A percentile compares a stretch with the other conserved stretches of the same genome.
These are phyloP conservation scores for Poliocrania exsul DNA, from an alignment of 2,797 vertebrate species.

Conservation along the genomic window DNA sequence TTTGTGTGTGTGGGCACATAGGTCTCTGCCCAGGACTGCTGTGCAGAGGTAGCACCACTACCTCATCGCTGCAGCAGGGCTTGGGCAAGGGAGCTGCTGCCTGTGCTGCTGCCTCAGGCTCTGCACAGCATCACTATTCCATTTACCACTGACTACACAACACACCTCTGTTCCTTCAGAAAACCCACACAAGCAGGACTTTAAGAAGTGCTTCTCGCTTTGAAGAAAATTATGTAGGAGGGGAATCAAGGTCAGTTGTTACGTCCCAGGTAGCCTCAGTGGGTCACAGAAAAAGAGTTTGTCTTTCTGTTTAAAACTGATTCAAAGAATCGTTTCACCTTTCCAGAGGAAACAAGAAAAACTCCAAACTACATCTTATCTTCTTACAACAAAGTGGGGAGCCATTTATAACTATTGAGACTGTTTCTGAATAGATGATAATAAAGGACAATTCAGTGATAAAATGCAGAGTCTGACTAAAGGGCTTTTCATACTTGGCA, in stretches of 20 bases:
- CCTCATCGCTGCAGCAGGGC: rapidly evolving
- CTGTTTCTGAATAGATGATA: not conserved
- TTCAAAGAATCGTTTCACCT: not conserved
- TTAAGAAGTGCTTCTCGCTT: not conserved
- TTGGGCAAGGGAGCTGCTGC: not conserved
- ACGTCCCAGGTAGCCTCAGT: not conserved
- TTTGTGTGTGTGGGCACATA: not conserved
- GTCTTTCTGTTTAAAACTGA: not conserved
- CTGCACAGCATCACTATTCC: not conserved
- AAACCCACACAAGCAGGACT: not conserved
- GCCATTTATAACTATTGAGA: not conserved
- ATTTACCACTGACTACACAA: not conserved
- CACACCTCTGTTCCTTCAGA: not conserved
- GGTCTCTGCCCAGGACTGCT: not conserved
- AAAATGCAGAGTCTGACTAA: not conserved
- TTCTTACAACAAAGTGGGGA: not conserved
- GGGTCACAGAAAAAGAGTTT: not conserved
- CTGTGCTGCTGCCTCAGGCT: not conserved
- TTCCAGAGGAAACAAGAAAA: not conserved
- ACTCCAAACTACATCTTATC: not conserved
- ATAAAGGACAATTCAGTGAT: not conserved
- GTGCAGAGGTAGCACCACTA: not conserved
- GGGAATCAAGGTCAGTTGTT: not conserved
- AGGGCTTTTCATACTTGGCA: not conserved
- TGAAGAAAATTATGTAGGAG: not conserved